Base-by-base conservation (phyloP, 1,140 invertebrate species). In the Drosophila takahashii region DNA sequence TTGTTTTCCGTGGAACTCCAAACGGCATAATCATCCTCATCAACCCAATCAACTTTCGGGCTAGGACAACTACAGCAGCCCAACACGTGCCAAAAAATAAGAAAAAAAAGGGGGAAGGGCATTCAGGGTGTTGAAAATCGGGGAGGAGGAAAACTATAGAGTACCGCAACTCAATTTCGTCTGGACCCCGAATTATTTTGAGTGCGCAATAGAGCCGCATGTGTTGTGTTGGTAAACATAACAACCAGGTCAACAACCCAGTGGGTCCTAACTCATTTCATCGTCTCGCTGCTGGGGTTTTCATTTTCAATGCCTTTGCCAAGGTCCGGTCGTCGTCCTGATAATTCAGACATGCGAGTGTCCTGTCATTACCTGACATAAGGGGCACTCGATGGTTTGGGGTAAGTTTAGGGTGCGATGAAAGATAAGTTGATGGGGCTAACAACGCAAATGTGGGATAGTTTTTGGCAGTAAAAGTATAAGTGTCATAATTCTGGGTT, bases 1-100 rank as follows among this genome's bases (percentile, higher is more conserved):
- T 86, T 86, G 76, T 76, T 86, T 87, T 86, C 83, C 39, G 62
- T 87, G 70, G 83, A 87, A 81, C 77, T 81, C 50, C 58, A 60
- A 76, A 65, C 65, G 69, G 65, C 69, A 76, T 76, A 79, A 83
- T 84, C 60, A 83, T 73, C 45, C 41, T 50, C 52, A 52, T 54
- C 65, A 57, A 48, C 66, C 39, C 37, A 66, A 51, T 61, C 34
- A 50, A 42, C 57, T 50, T 26, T 72, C 22, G 32, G 57, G 37
- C 18, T 62, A 70, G 41, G 67, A 70, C 66, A 69, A 37, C 62
- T 51, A 65, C 56, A 66, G 61, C 39, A 36, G 54, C n/a, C 16
- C 54, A 47, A 59, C 78, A 81, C 78, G 78, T 76, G 78, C 29
- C 47, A 1, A 16, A 44, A 34, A 9, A 11, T 1, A 44, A 44